Evolutionary conservation across 2,888 invertebrate genomes (phyloP).

Genomic region (Augiades crinisus): DNA sequence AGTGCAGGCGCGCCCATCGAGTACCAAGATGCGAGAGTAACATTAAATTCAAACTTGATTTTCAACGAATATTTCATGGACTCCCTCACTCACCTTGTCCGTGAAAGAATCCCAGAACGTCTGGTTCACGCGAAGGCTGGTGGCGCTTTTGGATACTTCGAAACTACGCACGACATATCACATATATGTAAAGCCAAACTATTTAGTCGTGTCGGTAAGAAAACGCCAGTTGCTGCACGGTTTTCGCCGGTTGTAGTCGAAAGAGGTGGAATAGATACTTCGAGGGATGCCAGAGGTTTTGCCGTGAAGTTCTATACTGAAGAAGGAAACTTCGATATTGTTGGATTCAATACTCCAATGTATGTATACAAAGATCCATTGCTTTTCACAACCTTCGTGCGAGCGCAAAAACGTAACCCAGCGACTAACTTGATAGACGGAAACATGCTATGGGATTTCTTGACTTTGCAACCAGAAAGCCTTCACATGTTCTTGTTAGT

Average conservation of each 20-base stretch:
- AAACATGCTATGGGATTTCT: constrained; percentile 96
- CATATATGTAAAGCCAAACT: constrained; percentile 88
- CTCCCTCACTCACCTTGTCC: constrained; percentile 88
- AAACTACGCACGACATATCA: constrained; percentile 90
- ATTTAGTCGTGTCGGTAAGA: constrained; percentile 87
- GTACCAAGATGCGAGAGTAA: constrained; percentile 85
- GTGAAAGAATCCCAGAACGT: constrained; percentile 95
- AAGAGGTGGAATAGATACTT: constrained; percentile 92
- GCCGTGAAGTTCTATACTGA: constrained; percentile 95
- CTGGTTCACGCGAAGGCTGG: constrained; percentile 97
- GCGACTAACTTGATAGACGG: constrained; percentile 91
- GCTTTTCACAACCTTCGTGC: constrained; percentile 93
- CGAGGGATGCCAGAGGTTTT: constrained; percentile 93
- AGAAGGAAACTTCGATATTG: constrained; percentile 94
- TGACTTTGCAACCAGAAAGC: constrained; percentile 90
- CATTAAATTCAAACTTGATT: constrained; percentile 88
- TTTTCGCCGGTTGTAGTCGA: constrained; percentile 92
- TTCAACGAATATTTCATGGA: constrained; percentile 90
- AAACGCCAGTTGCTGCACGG: constrained; percentile 88
- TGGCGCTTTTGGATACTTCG: constrained; percentile 91
- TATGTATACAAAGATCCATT: constrained; percentile 94
- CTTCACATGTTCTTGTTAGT: constrained; percentile 91
- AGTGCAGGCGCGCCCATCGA: constrained; percentile 90
- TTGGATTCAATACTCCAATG: constrained; percentile 93
- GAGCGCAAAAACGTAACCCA: constrained; percentile 96